Evolutionary conservation across 2,113 vertebrate genomes (phyloP).

Genomic region (Myocastor coypus): DNA sequence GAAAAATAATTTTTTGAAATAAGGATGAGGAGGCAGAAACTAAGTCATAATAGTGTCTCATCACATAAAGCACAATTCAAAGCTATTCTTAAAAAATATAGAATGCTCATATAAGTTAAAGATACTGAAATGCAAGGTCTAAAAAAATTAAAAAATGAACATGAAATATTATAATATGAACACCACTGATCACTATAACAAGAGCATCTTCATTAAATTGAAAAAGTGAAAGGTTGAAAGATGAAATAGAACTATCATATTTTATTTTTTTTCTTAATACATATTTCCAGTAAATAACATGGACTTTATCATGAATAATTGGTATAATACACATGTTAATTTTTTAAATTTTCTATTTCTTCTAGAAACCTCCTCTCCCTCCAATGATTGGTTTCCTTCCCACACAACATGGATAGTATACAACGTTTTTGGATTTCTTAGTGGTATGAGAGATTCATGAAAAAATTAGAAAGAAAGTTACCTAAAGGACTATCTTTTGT

Average conservation of each 20-base stretch:
- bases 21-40: background rate
- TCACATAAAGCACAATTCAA: background rate
- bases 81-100: background rate
- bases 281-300: background rate
- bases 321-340: background rate
- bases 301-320: background rate
- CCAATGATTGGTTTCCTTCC: background rate
- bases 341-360: background rate
- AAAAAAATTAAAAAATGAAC: background rate
- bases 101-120: background rate
- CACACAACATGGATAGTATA: background rate
- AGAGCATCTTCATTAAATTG: background rate
- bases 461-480: background rate
- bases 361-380: background rate
- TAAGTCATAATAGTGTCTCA: background rate
- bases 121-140: background rate
- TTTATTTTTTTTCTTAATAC: background rate
- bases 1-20: no score
- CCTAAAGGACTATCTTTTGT: background rate
- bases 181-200: background rate
- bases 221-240: background rate
- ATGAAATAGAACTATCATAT: background rate
- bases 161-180: background rate
- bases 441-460: background rate
- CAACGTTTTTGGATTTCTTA: background rate